A percentile compares a stretch with the other conserved stretches of the same genome.
phyloP scores from a whole-genome alignment of 2,113 vertebrate genomes.

The Heterotilapia buettikoferi region DNA sequence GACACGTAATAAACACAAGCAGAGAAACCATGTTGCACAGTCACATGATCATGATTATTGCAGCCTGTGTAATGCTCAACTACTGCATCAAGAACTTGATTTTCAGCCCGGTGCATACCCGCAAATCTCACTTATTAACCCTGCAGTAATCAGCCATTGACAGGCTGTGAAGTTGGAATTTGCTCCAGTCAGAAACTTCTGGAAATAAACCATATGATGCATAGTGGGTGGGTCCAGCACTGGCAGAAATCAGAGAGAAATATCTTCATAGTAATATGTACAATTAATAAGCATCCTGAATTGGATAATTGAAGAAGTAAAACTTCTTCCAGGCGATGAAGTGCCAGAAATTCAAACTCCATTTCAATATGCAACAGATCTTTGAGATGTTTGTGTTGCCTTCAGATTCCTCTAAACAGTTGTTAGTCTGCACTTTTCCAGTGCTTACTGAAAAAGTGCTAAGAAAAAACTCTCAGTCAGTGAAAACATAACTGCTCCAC shows the following conservation, averaged over 20 bases:
- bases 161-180: not conserved
- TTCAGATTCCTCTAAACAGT: not conserved
- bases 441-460: no score
- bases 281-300: not conserved
- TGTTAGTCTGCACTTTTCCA: not conserved
- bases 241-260: not conserved
- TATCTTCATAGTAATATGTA: not conserved
- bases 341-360: no score
- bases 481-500: not conserved
- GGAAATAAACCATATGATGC: not conserved
- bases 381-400: rapidly evolving
- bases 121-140: rapidly evolving
- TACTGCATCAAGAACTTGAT: rapidly evolving
- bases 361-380: not conserved
- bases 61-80: not conserved
- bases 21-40: not conserved
- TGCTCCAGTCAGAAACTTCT: not conserved
- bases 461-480: not conserved
- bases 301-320: no score
- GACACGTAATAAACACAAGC: not conserved
- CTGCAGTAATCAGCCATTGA: not conserved
- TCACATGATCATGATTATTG: not conserved
- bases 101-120: not conserved
- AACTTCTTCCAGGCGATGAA: no score
- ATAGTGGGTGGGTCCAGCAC: not conserved